Evolutionary conservation across 2,113 vertebrate species (phyloP).

Genomic region (Theropithecus gelada): DNA sequence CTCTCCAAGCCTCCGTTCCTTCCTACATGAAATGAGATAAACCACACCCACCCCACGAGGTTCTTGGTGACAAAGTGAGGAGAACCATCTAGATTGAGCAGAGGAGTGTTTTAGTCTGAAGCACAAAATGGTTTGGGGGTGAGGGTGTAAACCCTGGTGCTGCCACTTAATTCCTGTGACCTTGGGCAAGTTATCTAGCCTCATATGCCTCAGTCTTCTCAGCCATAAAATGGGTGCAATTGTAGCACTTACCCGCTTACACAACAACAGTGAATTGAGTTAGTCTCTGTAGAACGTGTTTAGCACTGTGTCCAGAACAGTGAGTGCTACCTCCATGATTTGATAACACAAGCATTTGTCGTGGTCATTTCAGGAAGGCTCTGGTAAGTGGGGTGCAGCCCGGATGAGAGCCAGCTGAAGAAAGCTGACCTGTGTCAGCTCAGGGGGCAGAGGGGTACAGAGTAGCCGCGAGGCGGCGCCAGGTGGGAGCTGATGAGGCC

Average conservation of each 20-base stretch:
- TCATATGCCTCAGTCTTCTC: not conserved
- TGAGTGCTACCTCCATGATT: accelerated
- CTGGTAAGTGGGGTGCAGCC: not conserved
- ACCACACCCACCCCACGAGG: accelerated
- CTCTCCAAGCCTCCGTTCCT: not conserved
- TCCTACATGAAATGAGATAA: not conserved
- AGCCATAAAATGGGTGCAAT: not conserved
- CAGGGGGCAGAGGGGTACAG: not conserved
- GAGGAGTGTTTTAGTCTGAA: not conserved
- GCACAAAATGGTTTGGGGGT: not conserved
- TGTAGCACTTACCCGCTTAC: accelerated
- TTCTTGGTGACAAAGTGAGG: not conserved
- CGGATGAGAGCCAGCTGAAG: not conserved
- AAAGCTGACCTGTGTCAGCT: too few species aligned
- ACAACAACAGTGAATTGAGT: accelerated
- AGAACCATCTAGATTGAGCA: not conserved
- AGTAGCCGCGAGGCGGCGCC: not conserved
- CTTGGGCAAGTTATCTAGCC: not conserved
- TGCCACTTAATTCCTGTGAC: not conserved
- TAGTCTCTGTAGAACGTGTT: not conserved
- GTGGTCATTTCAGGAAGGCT: not conserved
- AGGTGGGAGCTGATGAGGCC: not conserved
- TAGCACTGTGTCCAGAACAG: accelerated
- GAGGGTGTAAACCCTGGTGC: too few species aligned
- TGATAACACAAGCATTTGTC: not conserved